Conservation (phyloP, 2,797 vertebrate genomes). For the Lacerta agilis region DNA sequence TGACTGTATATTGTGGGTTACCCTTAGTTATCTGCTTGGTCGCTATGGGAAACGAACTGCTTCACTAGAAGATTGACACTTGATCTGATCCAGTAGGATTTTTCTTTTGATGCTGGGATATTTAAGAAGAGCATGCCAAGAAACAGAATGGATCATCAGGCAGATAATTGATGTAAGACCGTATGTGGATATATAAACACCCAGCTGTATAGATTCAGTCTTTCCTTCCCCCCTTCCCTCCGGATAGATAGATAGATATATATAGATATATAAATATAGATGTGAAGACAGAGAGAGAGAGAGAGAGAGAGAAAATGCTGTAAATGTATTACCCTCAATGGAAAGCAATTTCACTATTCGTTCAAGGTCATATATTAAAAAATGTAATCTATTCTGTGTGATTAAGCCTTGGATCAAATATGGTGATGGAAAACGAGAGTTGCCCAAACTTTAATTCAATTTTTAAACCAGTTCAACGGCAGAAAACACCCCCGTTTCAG, state of each 20-base stretch:
- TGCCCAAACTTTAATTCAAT: slow-evolving; percentile 20
- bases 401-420: slow-evolving; percentile 62
- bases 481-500: slow-evolving; percentile 36
- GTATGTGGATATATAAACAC: background rate
- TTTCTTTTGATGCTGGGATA: background rate
- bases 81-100: background rate
- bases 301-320: slow-evolving; percentile 1
- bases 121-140: background rate
- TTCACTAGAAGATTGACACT: background rate
- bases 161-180: slow-evolving; percentile 32
- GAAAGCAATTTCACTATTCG: slow-evolving; percentile 54
- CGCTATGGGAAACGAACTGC: background rate
- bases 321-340: slow-evolving; percentile 43
- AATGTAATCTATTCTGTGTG: slow-evolving; percentile 69
- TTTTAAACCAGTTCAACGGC: slow-evolving; percentile 39
- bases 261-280: no score
- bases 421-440: slow-evolving; percentile 51
- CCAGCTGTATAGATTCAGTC: background rate
- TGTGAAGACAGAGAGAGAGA: no score
- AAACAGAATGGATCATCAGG: slow-evolving; percentile 18
- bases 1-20: background rate
- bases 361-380: slow-evolving; percentile 49
- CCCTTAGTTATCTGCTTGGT: background rate
- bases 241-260: no score
- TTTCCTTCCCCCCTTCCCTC: background rate